phyloP scores from a whole-genome alignment of 2,797 vertebrate species.

The Cirrhinus molitorella region DNA sequence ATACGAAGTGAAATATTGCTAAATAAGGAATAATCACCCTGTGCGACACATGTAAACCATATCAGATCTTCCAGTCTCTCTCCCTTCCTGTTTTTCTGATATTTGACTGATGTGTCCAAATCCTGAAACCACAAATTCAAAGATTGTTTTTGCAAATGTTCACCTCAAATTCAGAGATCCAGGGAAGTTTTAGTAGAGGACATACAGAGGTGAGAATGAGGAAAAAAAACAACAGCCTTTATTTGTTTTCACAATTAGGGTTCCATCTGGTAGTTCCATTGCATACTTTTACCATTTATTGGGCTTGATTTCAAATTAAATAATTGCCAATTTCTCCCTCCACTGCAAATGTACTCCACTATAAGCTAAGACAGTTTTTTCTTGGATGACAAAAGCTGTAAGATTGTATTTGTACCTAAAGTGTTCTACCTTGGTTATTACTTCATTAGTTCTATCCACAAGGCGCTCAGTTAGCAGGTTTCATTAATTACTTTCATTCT shows the following conservation, averaged over 20 bases:
- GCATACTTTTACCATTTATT: slow-evolving; percentile 6
- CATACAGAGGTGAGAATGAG: slow-evolving; percentile 24
- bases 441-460: background rate
- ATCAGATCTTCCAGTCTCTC: slow-evolving; percentile 28
- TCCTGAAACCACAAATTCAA: slow-evolving; percentile 16
- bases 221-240: background rate
- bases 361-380: background rate
- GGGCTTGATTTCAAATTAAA: slow-evolving; percentile 13
- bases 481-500: background rate
- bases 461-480: background rate
- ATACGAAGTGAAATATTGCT: background rate
- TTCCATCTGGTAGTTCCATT: slow-evolving; percentile 23
- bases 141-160: slow-evolving; percentile 21
- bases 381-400: background rate
- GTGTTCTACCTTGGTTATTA: background rate
- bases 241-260: slow-evolving; percentile 37
- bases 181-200: background rate
- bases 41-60: background rate
- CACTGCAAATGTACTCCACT: slow-evolving; percentile 1
- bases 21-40: slow-evolving; percentile 33
- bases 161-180: background rate
- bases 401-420: background rate
- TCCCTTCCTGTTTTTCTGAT: slow-evolving; percentile 4
- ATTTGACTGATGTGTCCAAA: slow-evolving; percentile 3
- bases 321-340: slow-evolving; percentile 11